A percentile compares a stretch with the other conserved stretches of the same genome.
phyloP scores from a whole-genome alignment of 2,797 vertebrate genomes.

The Pelodytes ibericus region DNA sequence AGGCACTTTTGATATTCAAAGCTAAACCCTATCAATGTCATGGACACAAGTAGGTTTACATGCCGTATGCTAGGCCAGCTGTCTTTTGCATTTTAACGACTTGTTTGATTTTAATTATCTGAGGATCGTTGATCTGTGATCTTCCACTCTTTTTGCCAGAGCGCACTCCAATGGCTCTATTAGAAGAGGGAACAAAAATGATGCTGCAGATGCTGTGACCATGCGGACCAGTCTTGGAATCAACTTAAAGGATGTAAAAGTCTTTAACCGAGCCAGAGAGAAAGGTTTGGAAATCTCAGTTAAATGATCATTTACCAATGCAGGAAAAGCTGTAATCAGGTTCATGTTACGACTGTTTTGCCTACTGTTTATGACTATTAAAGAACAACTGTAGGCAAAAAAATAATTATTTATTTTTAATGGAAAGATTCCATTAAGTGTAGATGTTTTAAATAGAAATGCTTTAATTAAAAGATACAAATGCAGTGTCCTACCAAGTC shows the following conservation, averaged over 20 bases:
- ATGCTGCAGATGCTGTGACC: conserved; percentile 85
- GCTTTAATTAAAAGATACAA: no score
- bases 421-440: no score
- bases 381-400: no score
- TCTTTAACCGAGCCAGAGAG: conserved; percentile 95
- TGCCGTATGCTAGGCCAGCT: conserved; percentile 59
- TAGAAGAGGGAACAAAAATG: conserved; percentile 89
- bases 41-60: conserved; percentile 60
- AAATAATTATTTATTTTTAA: no score
- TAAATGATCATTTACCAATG: background rate
- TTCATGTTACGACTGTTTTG: no score
- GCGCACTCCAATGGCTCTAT: conserved; percentile 97
- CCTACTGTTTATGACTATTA: no score
- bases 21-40: conserved; percentile 60
- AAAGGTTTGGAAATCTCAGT: conserved; percentile 79
- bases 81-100: conserved; percentile 67
- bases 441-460: no score
- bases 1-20: conserved; percentile 65
- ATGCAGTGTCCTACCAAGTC: no score
- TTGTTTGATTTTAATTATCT: conserved; percentile 69
- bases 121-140: conserved; percentile 67
- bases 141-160: conserved; percentile 75
- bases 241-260: conserved; percentile 95
- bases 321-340: no score
- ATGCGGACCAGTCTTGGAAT: conserved; percentile 95